Conservation (phyloP, 2,113 vertebrate species). For the Bubalus kerabau region DNA sequence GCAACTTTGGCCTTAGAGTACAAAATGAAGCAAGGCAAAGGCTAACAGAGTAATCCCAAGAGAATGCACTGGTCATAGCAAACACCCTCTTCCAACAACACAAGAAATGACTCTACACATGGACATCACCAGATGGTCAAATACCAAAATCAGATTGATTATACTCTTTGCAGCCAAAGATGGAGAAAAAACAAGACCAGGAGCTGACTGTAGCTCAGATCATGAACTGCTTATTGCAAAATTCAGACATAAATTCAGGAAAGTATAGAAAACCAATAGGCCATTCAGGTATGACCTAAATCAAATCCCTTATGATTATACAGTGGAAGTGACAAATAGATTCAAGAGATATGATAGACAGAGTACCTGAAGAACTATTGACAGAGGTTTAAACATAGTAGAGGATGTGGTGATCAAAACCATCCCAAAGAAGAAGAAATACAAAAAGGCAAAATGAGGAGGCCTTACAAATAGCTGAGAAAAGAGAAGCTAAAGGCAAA, state of each 20-base stretch:
- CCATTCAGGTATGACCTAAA: not conserved
- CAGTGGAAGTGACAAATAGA: not conserved
- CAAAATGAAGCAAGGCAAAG: no score
- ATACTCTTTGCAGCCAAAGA: not conserved
- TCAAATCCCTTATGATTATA: not conserved
- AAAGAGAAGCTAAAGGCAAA: not conserved
- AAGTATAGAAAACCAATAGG: not conserved
- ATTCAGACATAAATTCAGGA: not conserved
- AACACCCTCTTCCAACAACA: no score
- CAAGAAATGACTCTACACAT: not conserved
- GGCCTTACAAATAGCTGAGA: not conserved
- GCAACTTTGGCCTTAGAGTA: no score
- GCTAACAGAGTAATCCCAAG: no score
- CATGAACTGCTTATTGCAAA: not conserved
- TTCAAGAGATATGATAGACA: not conserved
- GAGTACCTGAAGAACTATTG: not conserved
- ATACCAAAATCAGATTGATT: not conserved
- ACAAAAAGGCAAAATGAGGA: not conserved
- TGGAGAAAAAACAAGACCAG: not conserved
- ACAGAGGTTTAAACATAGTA: not conserved
- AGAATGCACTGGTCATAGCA: no score
- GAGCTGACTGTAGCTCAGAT: not conserved
- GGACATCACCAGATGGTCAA: not conserved
- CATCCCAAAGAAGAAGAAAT: not conserved
- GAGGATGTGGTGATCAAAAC: not conserved